Percentiles rank a stretch among this genome's conserved stretches.
These are phyloP conservation scores for Heliconius eleuchia DNA, from an alignment of 1,140 invertebrate species.

Conservation along the genomic window DNA sequence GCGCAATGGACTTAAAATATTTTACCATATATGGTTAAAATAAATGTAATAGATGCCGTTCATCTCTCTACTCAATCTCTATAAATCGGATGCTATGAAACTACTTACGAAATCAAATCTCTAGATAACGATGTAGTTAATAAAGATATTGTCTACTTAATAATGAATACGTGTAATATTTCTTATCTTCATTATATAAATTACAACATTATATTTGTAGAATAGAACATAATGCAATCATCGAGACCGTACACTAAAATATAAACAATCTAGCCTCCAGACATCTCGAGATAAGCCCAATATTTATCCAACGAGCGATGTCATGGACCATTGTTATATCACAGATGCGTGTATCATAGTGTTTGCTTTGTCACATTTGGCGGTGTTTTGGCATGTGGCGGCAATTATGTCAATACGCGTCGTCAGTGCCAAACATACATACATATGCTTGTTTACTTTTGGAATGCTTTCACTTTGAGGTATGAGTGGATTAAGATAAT, in stretches of 20 bases:
- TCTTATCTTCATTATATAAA: not conserved
- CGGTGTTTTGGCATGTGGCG: conserved; percentile 39
- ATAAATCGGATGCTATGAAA: not conserved
- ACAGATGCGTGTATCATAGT: conserved; percentile 20
- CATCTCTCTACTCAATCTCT: not conserved
- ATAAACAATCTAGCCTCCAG: not conserved
- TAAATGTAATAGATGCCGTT: not conserved
- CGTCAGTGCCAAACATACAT: conserved; percentile 32
- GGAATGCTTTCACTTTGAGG: conserved; percentile 8
- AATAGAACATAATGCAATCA: not conserved
- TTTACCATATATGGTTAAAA: not conserved
- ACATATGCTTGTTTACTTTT: conserved; percentile 17
- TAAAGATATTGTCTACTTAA: not conserved
- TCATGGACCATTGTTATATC: conserved; percentile 34
- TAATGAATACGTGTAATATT: not conserved
- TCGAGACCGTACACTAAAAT: not conserved
- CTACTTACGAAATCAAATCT: not conserved
- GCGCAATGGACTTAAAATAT: not conserved
- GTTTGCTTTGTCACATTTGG: conserved; percentile 39
- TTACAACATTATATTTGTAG: not conserved
- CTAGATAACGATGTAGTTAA: not conserved
- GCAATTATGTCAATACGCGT: conserved; percentile 41
- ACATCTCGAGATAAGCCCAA: conserved; percentile 4
- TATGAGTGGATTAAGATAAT: not conserved
- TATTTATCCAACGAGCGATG: conserved; percentile 28